Evolutionary conservation across 2,888 invertebrate species (phyloP), one percentile per base, ranked within the genome.

Genomic region (Latheticus oryzae): DNA sequence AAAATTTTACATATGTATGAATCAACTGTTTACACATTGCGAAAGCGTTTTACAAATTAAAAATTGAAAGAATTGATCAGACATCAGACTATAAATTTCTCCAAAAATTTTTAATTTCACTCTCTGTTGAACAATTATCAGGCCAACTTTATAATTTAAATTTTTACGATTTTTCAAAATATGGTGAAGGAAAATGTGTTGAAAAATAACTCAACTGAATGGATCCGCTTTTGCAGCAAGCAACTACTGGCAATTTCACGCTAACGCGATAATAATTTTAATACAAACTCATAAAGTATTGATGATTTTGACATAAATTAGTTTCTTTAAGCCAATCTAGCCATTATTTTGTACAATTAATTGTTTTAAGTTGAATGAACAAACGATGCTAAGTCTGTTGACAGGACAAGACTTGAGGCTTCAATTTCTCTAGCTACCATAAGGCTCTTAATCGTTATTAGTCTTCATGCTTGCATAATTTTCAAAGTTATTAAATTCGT

Each of bases 381-480:
- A 38, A n/a, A 23, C 13, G 23, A 23, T 38, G 23, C 23, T 23
- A 38, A 38, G 23, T 38, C 21, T 42, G 43, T 43, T 43, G 43
- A 30, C 43, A 43, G 43, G 43, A 16, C 43, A 43, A 33, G 47
- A 47, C 23, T 33, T 33, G 26, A 42, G 28, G 42, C 16, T 26
- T 42, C 42, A 21, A 15, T 33, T 47, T 47, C 47, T 47, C 28
- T 43, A 43, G 30, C 23, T 47, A 33, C 33, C 23, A 15, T 43
- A 32, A 33, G 33, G 47, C 45, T 47, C 24, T 32, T 47, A 47
- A 47, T 47, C 47, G 33, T 47, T 33, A 47, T 33, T 47, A 47
- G 21, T 47, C 47, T 30, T 30, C 43, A 30, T 43, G 28, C 8
- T 16, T 30, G 28, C 43, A 17, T 30, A 43, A 43, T 30, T 43